Evolutionary conservation across 1,140 invertebrate genomes (phyloP).

Genomic region (Cyrtorhinus lividipennis): DNA sequence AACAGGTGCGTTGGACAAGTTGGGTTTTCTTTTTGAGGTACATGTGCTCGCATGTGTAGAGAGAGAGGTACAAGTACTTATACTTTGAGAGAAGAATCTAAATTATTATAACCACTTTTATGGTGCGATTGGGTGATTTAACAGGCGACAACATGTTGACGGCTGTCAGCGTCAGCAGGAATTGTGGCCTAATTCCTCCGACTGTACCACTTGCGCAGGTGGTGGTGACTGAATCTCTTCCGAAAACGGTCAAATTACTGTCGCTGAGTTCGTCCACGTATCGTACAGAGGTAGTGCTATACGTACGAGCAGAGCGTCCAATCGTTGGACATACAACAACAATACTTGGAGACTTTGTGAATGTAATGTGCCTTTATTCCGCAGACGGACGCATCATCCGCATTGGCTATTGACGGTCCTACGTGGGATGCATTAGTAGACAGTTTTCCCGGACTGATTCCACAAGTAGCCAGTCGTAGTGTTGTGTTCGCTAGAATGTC

Average conservation of each 20-base stretch:
- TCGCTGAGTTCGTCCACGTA: slow-evolving; percentile 10
- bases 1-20: slow-evolving; percentile 46
- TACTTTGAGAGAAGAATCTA: too few relatives aligned
- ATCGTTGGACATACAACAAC: not conserved
- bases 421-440: slow-evolving; percentile 51
- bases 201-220: slow-evolving; percentile 14
- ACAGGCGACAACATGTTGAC: slow-evolving; percentile 82
- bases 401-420: slow-evolving; percentile 50
- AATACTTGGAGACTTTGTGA: not conserved
- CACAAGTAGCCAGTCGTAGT: slow-evolving; percentile 49
- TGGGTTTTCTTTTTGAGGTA: too few relatives aligned
- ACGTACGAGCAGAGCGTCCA: not conserved
- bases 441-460: slow-evolving; percentile 49
- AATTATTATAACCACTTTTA: too few relatives aligned
- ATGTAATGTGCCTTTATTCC: not conserved
- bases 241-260: slow-evolving; percentile 7
- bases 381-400: slow-evolving; percentile 15
- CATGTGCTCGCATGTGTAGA: too few relatives aligned
- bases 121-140: not conserved
- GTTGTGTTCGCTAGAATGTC: slow-evolving; percentile 88
- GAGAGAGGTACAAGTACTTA: too few relatives aligned
- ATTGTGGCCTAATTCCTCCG: slow-evolving; percentile 53
- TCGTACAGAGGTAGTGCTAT: slow-evolving; percentile 16
- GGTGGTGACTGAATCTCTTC: not conserved
- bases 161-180: slow-evolving; percentile 74